Conservation (phyloP, 2,797 vertebrate species). For the Rhyacichthys aspro region DNA sequence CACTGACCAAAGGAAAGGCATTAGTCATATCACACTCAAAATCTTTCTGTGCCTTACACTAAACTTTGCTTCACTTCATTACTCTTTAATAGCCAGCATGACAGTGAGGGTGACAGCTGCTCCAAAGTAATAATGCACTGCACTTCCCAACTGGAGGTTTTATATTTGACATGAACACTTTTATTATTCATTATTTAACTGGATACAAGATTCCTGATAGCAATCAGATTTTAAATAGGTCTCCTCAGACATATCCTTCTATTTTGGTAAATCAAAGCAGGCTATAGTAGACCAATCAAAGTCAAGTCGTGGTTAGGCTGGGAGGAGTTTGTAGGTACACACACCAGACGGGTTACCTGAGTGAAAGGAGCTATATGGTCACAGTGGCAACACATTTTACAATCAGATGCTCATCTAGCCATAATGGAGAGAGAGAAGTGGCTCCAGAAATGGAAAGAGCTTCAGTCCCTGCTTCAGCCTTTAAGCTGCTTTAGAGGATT, state of each 20-base stretch:
- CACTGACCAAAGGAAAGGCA: conserved; percentile 18
- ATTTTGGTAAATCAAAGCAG: not conserved
- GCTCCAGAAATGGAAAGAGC: conserved; percentile 74
- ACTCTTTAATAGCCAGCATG: conserved; percentile 49
- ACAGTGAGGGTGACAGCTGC: conserved; percentile 32
- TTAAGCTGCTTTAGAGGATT: conserved; percentile 85
- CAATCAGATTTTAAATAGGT: conserved; percentile 46
- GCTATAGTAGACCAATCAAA: not conserved
- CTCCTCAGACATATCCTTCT: conserved; percentile 13
- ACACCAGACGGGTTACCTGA: conserved; percentile 18
- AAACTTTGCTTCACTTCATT: conserved; percentile 52
- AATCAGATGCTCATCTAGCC: conserved; percentile 59
- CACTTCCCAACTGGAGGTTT: conserved; percentile 32
- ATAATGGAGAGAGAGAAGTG: conserved; percentile 57
- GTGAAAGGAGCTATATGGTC: conserved; percentile 4
- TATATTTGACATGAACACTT: conserved; percentile 64
- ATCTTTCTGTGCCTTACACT: conserved; percentile 41
- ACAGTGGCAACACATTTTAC: conserved; percentile 44
- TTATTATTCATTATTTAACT: conserved; percentile 72
- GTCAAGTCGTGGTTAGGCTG: not conserved
- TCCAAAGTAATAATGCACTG: conserved; percentile 52
- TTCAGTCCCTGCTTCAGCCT: conserved; percentile 76
- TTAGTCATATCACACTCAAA: conserved; percentile 33
- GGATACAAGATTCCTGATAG: conserved; percentile 53
- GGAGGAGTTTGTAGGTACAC: conserved; percentile 5